Evolutionary conservation across 2,888 invertebrate species (phyloP), one percentile per base, ranked within the genome.

Genomic region (Andrena marginata): DNA sequence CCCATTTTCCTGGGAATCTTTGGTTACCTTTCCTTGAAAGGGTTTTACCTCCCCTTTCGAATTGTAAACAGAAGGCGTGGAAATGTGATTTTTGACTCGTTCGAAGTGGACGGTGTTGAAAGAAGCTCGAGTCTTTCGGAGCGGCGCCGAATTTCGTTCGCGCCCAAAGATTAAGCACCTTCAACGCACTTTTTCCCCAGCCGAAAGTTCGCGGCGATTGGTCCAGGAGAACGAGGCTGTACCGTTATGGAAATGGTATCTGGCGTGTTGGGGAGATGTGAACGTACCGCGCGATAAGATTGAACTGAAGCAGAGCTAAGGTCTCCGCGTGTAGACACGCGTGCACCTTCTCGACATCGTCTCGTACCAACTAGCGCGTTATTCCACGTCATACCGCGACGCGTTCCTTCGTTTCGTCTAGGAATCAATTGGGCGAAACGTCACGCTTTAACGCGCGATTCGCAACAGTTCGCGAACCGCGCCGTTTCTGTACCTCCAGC

Each of bases 231-330:
- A 2, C 10, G 5, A 16, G 20, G 29, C n/a, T 29, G 54, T 51
- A 64, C 71, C 72, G 76, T 82, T 72, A 72, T 68, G 48, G 54
- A 72, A 82, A 77, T 74, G 59, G 71, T 63, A 77, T 77, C 72
- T 48, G 60, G 63, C 26, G 48, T 56, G 73, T 56, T 54, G 42
- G 33, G 63, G 81, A 84, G 91, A 87, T 90, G 89, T 84, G 84
- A 85, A 85, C 89, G 81, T 85, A 81, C 68, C 85, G 91, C 87
- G 77, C 87, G 92, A 92, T 92, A 91, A 92, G 89, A 91, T 91
- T 90, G 77, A 76, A 85, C 84, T 85, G 84, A 84, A 74, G 73
- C 72, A 77, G 63, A 70, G 60, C 51, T 60, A 72, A 56, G 48
- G 68, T 49, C 51, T 59, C 51, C 56, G 51, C 26, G 69, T 69